Base-by-base conservation (phyloP, 2,888 invertebrate species). In the Coelinius sp. region DNA sequence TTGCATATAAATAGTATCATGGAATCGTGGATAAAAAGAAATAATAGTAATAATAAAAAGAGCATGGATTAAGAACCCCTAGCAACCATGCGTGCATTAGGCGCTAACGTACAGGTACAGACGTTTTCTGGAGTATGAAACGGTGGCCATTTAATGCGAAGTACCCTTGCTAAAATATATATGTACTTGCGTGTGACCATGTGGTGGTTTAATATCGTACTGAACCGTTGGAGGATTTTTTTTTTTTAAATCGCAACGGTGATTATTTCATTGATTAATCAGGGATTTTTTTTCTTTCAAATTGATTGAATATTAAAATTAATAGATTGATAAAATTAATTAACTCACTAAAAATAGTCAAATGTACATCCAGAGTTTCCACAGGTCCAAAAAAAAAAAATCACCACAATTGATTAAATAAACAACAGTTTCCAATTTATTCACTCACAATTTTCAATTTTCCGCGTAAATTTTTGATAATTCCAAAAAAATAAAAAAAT, bases 81-180 rank as follows among this genome's bases (percentile, higher is more conserved):
- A 67, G 77, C 76, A 81, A 59, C 77, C 80, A 78, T 78, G 80
- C 80, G 78, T 82, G 75, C n/a, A n/a, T 78, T 81, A 77, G 70
- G 75, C 68, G 74, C 69, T 68, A 77, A 73, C 76, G 74, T 76
- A 75, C 80, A 77, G 77, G 76, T 79, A 80, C 70, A 64, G 68
- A 66, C 53, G 31, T 59, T 71, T 71, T 41, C 14, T 35, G 35
- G 35, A 56, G 70, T 46, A 70, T 70, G 10, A 59, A 59, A 46
- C 24, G 41, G 46, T 25, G 27, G 27, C 17, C 24, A 64, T 65
- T n/a, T 66, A 64, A 62, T 35, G 35, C 22, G n/a, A 24, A 68
- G 65, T 70, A 22, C 70, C 63, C 52, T 53, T 44, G 17, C 46
- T 10, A n/a, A 53, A 44, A 44, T 53, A 53, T 24, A 44, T 31